Evolutionary conservation across 2,113 vertebrate genomes (phyloP), one percentile per base, ranked within the genome.

Genomic region (Delphinapterus leucas): DNA sequence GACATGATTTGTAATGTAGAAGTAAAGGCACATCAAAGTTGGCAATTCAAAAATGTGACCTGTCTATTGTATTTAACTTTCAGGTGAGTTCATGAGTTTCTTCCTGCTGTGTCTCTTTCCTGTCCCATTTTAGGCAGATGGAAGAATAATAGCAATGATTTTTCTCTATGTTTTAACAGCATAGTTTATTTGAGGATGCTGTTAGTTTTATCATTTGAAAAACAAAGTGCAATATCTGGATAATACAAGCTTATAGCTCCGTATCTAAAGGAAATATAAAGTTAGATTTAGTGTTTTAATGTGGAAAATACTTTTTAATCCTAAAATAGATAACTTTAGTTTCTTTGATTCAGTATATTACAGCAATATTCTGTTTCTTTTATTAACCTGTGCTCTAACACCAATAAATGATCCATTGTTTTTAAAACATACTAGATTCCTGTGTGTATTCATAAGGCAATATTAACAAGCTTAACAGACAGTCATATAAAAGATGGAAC

Each of bases 21-120:
- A 95, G 84, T 96, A 95, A 97, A 98, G 92, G 47, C 83, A 96
- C 95, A 97, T 98, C 96, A 98, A 97, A 97, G 97, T 74, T 83
- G 90, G 49, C 92, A 92, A 96, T 97, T 98, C 93, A 97, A 91
- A 97, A 97, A 95, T 97, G 97, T 97, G 98, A 96, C 98, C 93
- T 96, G 88, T 85, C 97, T 97, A 86, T 97, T 96, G 88, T 97
- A 95, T 77, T 96, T 85, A 93, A 84, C 96, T 96, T 96, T 94
- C 41, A 74, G 92, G 80, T 82, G 92, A 96, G 93, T 71, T 85
- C 88, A 82, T 93, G 95, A 95, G 23, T 60, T 49, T 94, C 94
- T 90, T 71, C 97, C 96, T 68, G 87, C 96, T 97, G 97, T 97
- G 95, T 81, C 80, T 86, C 77, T 76, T 94, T 96, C 70, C 96